Conservation (phyloP, 2,113 vertebrate species). For the Pelmatolapia mariae region DNA sequence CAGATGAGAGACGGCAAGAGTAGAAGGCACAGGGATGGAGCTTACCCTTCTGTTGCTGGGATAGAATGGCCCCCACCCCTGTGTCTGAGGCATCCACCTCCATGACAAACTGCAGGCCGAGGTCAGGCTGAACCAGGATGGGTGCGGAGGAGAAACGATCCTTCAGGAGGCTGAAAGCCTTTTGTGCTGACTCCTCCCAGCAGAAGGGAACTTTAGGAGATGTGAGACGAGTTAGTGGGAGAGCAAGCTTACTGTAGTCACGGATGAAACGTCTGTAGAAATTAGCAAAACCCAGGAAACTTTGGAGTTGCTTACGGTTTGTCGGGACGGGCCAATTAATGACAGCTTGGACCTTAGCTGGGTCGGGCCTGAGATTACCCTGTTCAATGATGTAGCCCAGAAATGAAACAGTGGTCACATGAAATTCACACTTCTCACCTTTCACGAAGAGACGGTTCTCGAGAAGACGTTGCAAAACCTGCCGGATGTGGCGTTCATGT, state of each 20-base stretch:
- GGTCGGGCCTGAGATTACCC: not conserved
- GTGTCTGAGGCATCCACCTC: too few relatives aligned
- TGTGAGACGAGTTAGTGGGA: not conserved
- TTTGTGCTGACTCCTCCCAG: not conserved
- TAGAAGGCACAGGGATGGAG: too few relatives aligned
- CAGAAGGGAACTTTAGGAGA: rapidly evolving
- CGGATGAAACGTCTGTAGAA: rapidly evolving
- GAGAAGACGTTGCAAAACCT: not conserved
- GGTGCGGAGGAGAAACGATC: too few relatives aligned
- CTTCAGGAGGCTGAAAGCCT: rapidly evolving
- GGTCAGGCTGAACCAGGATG: not conserved
- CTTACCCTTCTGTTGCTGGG: too few relatives aligned
- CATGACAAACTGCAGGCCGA: too few relatives aligned
- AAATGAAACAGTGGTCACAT: rapidly evolving
- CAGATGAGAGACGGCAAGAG: too few relatives aligned
- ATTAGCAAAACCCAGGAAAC: rapidly evolving
- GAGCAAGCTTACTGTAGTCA: rapidly evolving
- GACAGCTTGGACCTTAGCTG: rapidly evolving
- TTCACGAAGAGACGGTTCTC: rapidly evolving
- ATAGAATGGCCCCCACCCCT: too few relatives aligned
- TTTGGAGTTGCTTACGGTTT: not conserved
- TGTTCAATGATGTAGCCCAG: not conserved
- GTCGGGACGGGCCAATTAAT: rapidly evolving
- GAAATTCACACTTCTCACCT: not conserved
- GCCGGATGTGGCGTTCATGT: rapidly evolving